These are phyloP conservation scores for Omphaloscelis lunosa DNA, from an alignment of 2,888 invertebrate genomes.

Conservation along the genomic window DNA sequence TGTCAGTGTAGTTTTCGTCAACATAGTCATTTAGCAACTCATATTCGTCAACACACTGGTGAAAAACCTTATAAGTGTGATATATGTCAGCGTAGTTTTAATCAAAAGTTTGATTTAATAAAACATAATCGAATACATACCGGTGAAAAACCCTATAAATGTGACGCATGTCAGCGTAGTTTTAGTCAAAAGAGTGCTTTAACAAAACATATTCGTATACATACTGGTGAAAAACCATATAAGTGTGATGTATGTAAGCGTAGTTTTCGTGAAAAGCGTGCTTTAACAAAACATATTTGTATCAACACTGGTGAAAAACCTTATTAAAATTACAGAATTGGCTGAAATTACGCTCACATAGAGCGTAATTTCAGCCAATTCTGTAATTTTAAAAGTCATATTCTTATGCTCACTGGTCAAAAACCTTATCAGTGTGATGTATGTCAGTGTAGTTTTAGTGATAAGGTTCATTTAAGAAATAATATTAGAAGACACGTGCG, in stretches of 20 bases:
- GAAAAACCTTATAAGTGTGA: conserved; percentile 5
- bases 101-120: background rate
- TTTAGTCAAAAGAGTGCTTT: conserved; percentile 1
- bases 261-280: background rate
- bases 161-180: background rate
- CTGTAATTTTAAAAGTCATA: too few relatives aligned
- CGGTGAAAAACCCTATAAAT: conserved; percentile 6
- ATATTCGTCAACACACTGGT: conserved; percentile 9
- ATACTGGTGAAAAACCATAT: conserved; percentile 6
- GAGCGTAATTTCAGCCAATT: too few relatives aligned
- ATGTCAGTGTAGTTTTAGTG: too few relatives aligned
- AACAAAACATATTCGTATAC: background rate
- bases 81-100: conserved; percentile 3
- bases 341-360: too few relatives aligned
- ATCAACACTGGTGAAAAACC: background rate
- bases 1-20: conserved; percentile 1
- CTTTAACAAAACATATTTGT: background rate
- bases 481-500: too few relatives aligned
- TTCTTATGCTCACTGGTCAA: too few relatives aligned
- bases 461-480: too few relatives aligned
- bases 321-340: too few relatives aligned
- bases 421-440: too few relatives aligned
- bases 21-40: background rate
- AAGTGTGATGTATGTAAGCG: background rate
- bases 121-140: background rate